Evolutionary conservation across 2,797 vertebrate genomes (phyloP), one percentile per base, ranked within the genome.

Genomic region (Lutjanus argentimaculatus): DNA sequence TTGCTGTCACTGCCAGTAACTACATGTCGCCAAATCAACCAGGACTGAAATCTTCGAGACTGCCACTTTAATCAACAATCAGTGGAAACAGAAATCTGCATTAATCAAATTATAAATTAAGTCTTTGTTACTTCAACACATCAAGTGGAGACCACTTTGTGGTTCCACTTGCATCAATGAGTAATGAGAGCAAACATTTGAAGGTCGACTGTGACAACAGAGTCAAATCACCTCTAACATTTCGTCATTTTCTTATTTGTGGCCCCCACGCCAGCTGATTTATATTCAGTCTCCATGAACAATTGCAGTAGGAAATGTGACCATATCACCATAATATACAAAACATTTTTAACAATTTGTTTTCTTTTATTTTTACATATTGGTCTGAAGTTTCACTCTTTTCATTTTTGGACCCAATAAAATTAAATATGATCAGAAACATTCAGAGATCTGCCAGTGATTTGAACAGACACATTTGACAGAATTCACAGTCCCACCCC

Each of bases 401-500:
- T 71, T 43, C 36, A 56, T 21, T 53, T 77, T 43, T 75, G 45
- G 10, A 85, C 16, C 45, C 58, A 69, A 58, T 65, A 8, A 77
- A 85, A 75, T 64, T n/a, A 83, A 57, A 80, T 36, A 40, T 9
- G 22, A 77, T 67, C 12, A 63, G 25, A 77, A 36, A 65, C 79
- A 77, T 75, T 77, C 58, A 73, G 13, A 74, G 58, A 62, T 57
- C 17, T 62, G 68, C 15, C 56, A 40, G 21, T 55, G 64, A 74
- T 46, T 45, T 52, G 19, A 89, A 68, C 61, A 85, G 49, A 82
- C 71, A 82, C 72, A 67, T 65, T 72, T 82, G 25, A 88, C 40
- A 85, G 48, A 64, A 59, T 76, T 80, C 62, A 85, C 81, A 79
- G 77, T 73, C 85, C 84, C 73, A 8, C 75, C 89, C 78, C 68